Evolutionary conservation across 2,888 invertebrate species (phyloP), one percentile per base, ranked within the genome.

Genomic region (Mimumesa dahlbomi): DNA sequence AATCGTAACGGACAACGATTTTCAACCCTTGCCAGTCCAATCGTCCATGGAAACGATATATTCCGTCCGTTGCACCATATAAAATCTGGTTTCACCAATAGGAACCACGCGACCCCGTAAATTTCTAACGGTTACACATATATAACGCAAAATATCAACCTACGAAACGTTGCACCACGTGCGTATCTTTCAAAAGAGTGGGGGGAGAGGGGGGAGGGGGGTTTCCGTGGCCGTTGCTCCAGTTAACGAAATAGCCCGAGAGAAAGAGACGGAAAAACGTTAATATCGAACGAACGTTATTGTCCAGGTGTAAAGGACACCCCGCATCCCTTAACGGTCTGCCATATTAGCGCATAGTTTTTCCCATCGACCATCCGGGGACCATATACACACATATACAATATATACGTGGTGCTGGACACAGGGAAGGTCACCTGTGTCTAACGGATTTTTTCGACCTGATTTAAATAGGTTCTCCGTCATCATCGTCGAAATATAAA

Each of bases 371-470:
- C 19, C 62, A 22, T 40, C 38, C 22, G 31, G 14, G 13, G 1
- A 36, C 43, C 53, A 62, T 36, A 42, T 38, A 43, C 25, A 18
- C 46, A 61, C n/a, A n/a, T n/a, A n/a, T n/a, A n/a, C n/a, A n/a
- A n/a, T n/a, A n/a, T n/a, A n/a, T n/a, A n/a, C n/a, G n/a, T 54
- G 34, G 38, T n/a, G 59, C 48, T 50, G 78, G 77, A 70, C 78
- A 75, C 46, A 45, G 22, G 56, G 19, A 68, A 62, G 81, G 80
- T 81, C 81, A 79, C 79, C 81, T 78, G 77, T 78, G 72, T 57
- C 68, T 76, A 87, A 87, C 87, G 87, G 81, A 85, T 84, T 82
- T 86, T 87, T 85, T 87, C 83, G 85, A 77, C 82, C 88, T 85
- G 82, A 88, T 88, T 89, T 88, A 88, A 88, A 87, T 87, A 81